Base-by-base conservation (phyloP, 2,888 invertebrate species). In the Apoderus coryli region DNA sequence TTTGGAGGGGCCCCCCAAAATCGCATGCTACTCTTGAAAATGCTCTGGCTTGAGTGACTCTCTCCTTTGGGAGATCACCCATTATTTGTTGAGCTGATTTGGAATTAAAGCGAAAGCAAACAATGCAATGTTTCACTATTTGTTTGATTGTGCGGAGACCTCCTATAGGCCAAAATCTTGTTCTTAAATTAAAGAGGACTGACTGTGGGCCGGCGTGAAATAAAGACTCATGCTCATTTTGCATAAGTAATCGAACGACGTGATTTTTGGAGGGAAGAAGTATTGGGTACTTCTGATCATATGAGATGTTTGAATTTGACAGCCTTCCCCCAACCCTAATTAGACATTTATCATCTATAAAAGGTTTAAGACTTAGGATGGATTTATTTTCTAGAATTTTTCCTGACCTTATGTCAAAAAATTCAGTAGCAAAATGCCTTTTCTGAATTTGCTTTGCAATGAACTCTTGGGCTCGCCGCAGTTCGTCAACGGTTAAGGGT, bases 1-100 rank as follows among this genome's bases (percentile, higher is more conserved):
- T 7, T 10, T 16, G 12, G 28, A 41, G 34, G 4, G 40, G 40
- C 7, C 42, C 42, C 7, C 32, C 40, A 26, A 32, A 42, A 23
- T 42, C 42, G 4, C 37, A 22, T 3, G 39, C 40, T 7, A 32
- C 26, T 10, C 24, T 29, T 2, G 6, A 9, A 28, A 40, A 42
- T 6, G 38, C 26, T 25, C 29, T 16, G 7, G 29, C 10, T 23
- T 16, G n/a, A 2, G 30, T 22, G 6, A 42, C 24, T 4, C 37
- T 16, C 15, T 33, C 36, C 13, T 15, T 11, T 4, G 42, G 40
- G 9, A 41, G 23, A n/a, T 33, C 16, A 11, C 33, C 32, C 42
- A 42, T 41, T 7, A 33, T 10, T 19, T 37, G 37, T 19, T 28
- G 27, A 19, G 24, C 10, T 3, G 29, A 14, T 16, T 12, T 22